Evolutionary conservation across 2,888 invertebrate genomes (phyloP), one percentile per base, ranked within the genome.

Genomic region (Chrysolina americana): DNA sequence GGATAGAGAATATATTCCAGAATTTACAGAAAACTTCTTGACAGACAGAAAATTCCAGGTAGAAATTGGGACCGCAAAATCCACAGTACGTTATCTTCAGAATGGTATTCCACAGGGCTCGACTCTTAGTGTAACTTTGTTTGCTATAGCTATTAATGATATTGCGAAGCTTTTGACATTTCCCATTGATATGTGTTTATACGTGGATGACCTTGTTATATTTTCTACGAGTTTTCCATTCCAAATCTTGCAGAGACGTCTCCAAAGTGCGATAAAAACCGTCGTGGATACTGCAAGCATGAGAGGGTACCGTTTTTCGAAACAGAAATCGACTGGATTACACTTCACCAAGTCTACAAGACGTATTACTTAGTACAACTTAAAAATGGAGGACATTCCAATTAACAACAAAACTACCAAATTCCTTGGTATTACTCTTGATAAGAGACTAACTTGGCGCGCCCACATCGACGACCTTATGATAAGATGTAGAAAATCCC

Each of bases 71-170:
- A 44, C 44, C 15, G 15, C 44, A 44, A 44, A 2, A 44, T 44
- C 44, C 21, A 41, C 17, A 36, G 48, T 15, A 48, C 19, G 13
- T 48, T 13, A 2, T 15, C 65, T 76, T 17, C 74, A 74, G 69
- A 78, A 79, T 64, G 77, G 77, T 13, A 65, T 79, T 6, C 76
- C 78, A 13, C 78, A 79, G 65, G 76, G 79, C 0, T 79, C 75
- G 11, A 73, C 71, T 4, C 68, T 80, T 2, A 75, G 76, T 41
- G 70, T 69, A 0, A 75, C 72, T 2, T 62, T 79, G 0, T 79
- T 79, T 23, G 56, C 66, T 3, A 70, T 78, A 36, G 76, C 76
- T 23, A 65, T 78, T 0, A 78, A 79, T 21, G 36, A 68, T 10
- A 13, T 78, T 13, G 48, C 68, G 2, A 28, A 17, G 6, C 47